These are phyloP conservation scores for Clarias pachynema DNA, from an alignment of 2,797 vertebrate genomes.

Conservation along the genomic window DNA sequence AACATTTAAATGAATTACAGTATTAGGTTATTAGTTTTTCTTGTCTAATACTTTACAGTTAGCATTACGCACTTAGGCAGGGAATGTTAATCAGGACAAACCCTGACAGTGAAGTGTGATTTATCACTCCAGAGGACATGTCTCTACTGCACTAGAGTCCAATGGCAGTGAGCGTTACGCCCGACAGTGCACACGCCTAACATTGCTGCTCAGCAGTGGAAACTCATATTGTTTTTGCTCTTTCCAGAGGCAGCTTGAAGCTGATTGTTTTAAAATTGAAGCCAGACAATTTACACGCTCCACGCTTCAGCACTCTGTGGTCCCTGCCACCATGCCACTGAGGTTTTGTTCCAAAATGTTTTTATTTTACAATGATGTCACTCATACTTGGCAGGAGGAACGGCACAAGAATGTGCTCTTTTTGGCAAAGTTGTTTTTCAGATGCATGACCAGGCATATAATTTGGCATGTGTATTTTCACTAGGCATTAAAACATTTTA, in stretches of 20 bases:
- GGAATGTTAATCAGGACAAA: neutral
- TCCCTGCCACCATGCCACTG: neutral
- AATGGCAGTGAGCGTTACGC: neutral
- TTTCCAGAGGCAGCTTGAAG: conserved; percentile 10
- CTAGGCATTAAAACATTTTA: neutral
- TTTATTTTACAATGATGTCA: conserved; percentile 4
- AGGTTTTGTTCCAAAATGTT: neutral
- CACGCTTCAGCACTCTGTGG: conserved; percentile 2
- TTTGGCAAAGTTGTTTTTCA: neutral
- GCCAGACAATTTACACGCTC: conserved; percentile 19
- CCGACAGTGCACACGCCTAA: neutral
- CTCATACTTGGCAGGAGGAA: neutral
- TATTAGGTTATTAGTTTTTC: too few species aligned
- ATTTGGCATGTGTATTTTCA: neutral
- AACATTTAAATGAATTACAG: neutral
- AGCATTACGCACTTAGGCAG: neutral
- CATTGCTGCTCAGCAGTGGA: neutral
- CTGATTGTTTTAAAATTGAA: conserved; percentile 23
- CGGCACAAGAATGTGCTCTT: neutral
- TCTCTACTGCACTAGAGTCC: neutral
- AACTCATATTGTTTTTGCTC: neutral
- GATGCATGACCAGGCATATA: neutral
- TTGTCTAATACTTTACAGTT: neutral
- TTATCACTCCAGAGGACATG: conserved; percentile 12
- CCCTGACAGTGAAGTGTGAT: conserved; percentile 9